These are phyloP conservation scores for Myrmecophaga tridactyla DNA, from an alignment of 2,113 vertebrate species.

Conservation along the genomic window DNA sequence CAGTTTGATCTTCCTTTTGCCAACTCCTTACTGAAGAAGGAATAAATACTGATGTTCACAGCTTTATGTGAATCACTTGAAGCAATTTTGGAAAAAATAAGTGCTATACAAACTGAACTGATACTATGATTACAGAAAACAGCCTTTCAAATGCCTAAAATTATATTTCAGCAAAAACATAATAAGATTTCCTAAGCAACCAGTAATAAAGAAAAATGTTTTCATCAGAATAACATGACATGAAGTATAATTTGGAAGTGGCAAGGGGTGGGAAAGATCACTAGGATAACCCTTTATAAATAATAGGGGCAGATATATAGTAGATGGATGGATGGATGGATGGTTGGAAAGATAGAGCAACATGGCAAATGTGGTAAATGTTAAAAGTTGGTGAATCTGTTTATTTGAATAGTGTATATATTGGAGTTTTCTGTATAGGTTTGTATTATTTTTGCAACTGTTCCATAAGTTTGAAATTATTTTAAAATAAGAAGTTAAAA, in stretches of 20 bases:
- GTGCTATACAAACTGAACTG: neutral
- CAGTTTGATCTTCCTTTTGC: neutral
- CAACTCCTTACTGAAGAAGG: neutral
- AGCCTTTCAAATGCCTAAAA: neutral
- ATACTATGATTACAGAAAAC: neutral
- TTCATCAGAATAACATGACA: neutral
- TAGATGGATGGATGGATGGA: too few relatives aligned
- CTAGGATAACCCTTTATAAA: neutral
- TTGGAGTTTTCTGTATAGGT: too few relatives aligned
- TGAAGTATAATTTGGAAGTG: neutral
- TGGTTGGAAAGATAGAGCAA: too few relatives aligned
- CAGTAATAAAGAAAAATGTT: neutral
- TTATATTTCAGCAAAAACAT: neutral
- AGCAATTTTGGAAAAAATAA: neutral
- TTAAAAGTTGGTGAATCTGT: too few relatives aligned
- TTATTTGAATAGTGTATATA: too few relatives aligned
- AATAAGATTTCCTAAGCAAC: neutral
- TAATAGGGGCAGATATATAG: too few relatives aligned
- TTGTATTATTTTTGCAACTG: too few relatives aligned
- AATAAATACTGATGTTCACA: neutral
- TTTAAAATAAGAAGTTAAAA: too few relatives aligned
- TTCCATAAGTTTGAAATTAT: too few relatives aligned
- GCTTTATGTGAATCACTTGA: neutral
- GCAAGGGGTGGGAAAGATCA: neutral
- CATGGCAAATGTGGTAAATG: too few relatives aligned